Evolutionary conservation across 2,797 vertebrate species (phyloP), one percentile per base, ranked within the genome.

Genomic region (Cottoperca gobio): DNA sequence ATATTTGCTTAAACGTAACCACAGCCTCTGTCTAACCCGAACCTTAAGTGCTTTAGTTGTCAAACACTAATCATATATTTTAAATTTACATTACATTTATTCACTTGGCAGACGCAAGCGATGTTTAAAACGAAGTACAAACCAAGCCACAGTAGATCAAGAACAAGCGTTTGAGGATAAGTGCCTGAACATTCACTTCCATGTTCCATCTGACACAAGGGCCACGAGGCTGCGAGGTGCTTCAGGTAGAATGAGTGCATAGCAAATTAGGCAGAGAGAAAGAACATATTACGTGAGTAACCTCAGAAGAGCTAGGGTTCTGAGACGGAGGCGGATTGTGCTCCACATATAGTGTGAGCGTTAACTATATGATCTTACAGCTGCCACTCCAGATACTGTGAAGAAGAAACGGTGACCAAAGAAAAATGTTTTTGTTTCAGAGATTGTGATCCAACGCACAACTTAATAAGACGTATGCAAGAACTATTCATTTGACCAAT

Each of bases 221-320:
- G n/a, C 21, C 16, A 11, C 39, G 13, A 12, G 57, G 57, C 57
- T 59, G 57, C 57, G n/a, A 59, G 39, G 57, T 59, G 39, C 57
- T 28, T 19, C 39, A 11, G 1, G 9, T 6, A 6, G 59, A 8
- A 2, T 13, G 24, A 3, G 11, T 35, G 19, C 19, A 6, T 0
- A 9, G 28, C n/a, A 8, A 24, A 24, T 24, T 9, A 39, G 54
- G 37, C 55, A 33, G 33, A 57, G 12, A 23, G 2, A 14, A n/a
- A 57, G 33, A n/a, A n/a, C 6, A 37, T 21, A 1, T 35, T 1
- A 37, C n/a, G 35, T 57, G n/a, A 39, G 2, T 13, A n/a, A 12
- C 9, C 8, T 57, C 8, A 39, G 11, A 8, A 13, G 19, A 57
- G 33, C 33, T 11, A 13, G n/a, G n/a, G 24, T 13, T 49, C 14